A percentile compares a stretch with the other conserved stretches of the same genome.
Evolutionary conservation across 2,888 invertebrate species (phyloP).

Genomic region (Chrysopilus asiliformis): DNA sequence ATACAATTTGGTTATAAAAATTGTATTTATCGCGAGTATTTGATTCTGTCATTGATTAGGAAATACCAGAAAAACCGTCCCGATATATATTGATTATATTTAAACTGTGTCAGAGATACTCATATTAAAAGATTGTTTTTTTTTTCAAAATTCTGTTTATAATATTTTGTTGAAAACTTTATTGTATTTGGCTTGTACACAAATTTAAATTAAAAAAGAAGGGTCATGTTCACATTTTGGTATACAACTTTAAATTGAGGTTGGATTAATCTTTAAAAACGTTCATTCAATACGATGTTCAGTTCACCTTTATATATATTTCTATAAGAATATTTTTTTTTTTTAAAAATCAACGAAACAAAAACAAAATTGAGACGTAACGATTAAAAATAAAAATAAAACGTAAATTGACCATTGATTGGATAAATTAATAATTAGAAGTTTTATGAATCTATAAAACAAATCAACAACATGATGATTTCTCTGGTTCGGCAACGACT

Average conservation of each 20-base stretch:
- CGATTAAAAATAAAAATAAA: not conserved
- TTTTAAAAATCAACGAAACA: not conserved
- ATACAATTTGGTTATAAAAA: not conserved
- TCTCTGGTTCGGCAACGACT: constrained; percentile 79
- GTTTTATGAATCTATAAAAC: constrained; percentile 9
- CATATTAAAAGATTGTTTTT: too few relatives aligned
- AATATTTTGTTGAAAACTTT: too few relatives aligned
- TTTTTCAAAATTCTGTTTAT: too few relatives aligned
- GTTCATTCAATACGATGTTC: too few relatives aligned
- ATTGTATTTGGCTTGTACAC: too few relatives aligned
- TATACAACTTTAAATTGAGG: too few relatives aligned
- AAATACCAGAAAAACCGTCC: not conserved
- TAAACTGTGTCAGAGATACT: too few relatives aligned
- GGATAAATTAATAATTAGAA: constrained; percentile 1
- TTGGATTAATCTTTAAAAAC: too few relatives aligned
- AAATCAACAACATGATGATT: constrained; percentile 71
- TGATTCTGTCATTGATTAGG: not conserved
- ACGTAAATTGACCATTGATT: not conserved
- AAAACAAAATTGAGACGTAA: too few relatives aligned
- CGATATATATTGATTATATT: too few relatives aligned
- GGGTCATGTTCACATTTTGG: too few relatives aligned
- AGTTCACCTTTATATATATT: not conserved
- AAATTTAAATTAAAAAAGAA: too few relatives aligned
- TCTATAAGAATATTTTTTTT: not conserved
- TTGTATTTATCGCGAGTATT: not conserved